Conservation (phyloP, 2,888 invertebrate genomes). For the Polyommatus iphigenia region DNA sequence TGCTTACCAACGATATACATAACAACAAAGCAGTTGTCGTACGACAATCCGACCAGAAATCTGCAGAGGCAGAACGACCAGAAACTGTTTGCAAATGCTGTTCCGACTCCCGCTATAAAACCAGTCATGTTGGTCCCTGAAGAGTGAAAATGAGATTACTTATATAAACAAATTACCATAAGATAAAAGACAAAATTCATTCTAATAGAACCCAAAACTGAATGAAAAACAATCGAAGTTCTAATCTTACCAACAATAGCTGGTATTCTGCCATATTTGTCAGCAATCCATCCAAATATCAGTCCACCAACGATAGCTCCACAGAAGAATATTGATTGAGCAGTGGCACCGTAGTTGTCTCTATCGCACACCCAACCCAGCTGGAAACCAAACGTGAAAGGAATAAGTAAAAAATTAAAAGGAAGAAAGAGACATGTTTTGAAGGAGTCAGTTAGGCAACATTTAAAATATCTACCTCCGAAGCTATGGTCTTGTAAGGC, state of each 20-base stretch:
- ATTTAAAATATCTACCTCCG: slow-evolving; percentile 51
- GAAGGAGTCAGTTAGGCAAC: neutral
- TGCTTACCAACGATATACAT: slow-evolving; percentile 93
- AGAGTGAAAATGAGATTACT: slow-evolving; percentile 37
- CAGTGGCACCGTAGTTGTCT: slow-evolving; percentile 86
- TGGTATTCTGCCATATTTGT: slow-evolving; percentile 90
- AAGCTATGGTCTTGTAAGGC: slow-evolving; percentile 68
- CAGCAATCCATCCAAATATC: slow-evolving; percentile 92
- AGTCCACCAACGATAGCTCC: slow-evolving; percentile 92
- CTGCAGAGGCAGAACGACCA: slow-evolving; percentile 90
- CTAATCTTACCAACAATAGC: slow-evolving; percentile 82
- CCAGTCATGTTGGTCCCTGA: slow-evolving; percentile 87
- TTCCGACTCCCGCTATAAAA: slow-evolving; percentile 84
- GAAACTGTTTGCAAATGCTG: slow-evolving; percentile 86
- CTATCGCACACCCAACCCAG: slow-evolving; percentile 92
- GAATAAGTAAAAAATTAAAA: neutral
- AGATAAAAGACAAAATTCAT: neutral
- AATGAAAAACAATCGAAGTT: neutral
- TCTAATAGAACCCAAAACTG: neutral
- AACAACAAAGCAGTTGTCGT: slow-evolving; percentile 94
- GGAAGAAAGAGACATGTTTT: neutral
- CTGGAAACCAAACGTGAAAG: slow-evolving; percentile 57
- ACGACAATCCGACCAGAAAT: slow-evolving; percentile 93
- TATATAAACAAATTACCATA: neutral
- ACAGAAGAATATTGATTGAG: slow-evolving; percentile 91